Evolutionary conservation across 2,888 invertebrate species (phyloP).

Genomic region (Bimastos eiseni): DNA sequence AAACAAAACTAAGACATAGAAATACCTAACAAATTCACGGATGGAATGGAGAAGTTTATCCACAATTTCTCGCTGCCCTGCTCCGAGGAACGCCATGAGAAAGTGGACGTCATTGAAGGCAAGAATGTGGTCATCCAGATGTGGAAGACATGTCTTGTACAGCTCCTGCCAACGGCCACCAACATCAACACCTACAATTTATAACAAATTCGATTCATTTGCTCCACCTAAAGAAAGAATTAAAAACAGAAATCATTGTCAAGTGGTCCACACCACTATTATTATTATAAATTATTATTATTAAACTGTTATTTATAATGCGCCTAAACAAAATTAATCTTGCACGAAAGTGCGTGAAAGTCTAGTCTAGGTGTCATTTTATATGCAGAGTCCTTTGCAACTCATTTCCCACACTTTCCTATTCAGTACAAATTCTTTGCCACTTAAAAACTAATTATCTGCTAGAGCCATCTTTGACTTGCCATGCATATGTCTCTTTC

Average conservation of each 20-base stretch:
- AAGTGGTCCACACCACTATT: background rate
- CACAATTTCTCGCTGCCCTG: conserved; percentile 49
- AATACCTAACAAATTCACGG: conserved; percentile 45
- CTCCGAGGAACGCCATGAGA: conserved; percentile 59
- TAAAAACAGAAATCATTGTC: background rate
- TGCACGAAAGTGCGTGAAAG: no score
- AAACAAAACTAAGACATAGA: background rate
- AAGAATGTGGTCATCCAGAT: conserved; percentile 64
- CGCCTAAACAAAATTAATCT: no score
- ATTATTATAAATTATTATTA: no score
- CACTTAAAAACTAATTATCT: background rate
- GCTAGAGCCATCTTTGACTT: no score
- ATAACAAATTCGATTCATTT: background rate
- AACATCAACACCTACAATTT: conserved; percentile 44
- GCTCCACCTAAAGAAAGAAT: background rate
- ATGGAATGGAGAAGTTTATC: conserved; percentile 55
- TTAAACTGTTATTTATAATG: no score
- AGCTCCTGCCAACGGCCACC: conserved; percentile 55
- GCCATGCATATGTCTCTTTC: background rate
- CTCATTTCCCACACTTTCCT: background rate
- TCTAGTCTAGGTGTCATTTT: no score
- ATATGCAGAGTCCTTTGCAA: no score
- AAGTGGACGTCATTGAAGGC: conserved; percentile 65
- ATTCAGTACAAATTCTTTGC: background rate
- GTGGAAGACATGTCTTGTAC: conserved; percentile 49